These are phyloP conservation scores for Sarcoramphus papa DNA, from an alignment of 2,797 vertebrate genomes.

Conservation along the genomic window DNA sequence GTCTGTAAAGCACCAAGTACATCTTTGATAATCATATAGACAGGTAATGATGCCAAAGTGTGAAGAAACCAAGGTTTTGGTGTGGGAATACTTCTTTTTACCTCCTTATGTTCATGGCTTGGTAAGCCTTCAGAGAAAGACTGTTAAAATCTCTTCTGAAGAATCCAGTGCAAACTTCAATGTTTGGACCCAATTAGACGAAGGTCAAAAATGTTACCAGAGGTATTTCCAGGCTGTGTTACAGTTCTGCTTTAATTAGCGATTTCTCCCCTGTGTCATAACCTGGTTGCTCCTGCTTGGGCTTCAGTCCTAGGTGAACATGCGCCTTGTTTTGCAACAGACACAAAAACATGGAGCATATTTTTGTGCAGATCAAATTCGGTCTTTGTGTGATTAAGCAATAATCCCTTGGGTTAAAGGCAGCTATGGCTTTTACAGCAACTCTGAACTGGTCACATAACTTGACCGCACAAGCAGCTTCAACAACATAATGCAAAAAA, in stretches of 20 bases:
- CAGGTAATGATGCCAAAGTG: background rate
- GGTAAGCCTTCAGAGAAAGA: background rate
- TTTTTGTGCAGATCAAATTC: background rate
- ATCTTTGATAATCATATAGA: background rate
- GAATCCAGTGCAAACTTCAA: background rate
- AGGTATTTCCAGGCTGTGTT: background rate
- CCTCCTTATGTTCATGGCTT: background rate
- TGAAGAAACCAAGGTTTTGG: background rate
- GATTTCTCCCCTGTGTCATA: background rate
- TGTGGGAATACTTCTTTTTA: background rate
- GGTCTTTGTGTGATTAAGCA: background rate
- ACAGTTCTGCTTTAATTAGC: background rate
- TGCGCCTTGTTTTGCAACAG: constrained; percentile 1
- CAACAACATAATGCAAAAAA: background rate
- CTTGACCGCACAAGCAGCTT: background rate
- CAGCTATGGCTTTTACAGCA: background rate
- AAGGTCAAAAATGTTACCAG: background rate
- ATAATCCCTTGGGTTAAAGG: background rate
- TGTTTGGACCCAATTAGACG: background rate
- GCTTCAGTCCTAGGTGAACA: background rate
- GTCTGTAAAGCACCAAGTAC: background rate
- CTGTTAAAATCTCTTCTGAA: background rate
- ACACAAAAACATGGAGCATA: background rate
- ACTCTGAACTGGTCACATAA: background rate
- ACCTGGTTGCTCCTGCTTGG: background rate